phyloP scores from a whole-genome alignment of 2,888 invertebrate species.

The Hypercompe scribonia region DNA sequence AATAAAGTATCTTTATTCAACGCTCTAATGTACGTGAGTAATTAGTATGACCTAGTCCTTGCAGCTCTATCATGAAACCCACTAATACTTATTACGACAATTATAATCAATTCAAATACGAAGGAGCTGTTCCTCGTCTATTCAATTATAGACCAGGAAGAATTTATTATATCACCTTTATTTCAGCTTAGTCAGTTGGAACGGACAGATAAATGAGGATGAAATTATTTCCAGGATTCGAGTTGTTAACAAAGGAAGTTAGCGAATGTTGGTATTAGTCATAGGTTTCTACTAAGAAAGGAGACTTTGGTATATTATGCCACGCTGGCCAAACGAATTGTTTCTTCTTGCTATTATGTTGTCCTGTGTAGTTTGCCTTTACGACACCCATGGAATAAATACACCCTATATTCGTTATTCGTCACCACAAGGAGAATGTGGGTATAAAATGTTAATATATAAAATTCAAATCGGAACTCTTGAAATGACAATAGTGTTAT shows the following conservation, averaged over 20 bases:
- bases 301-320: too few relatives aligned
- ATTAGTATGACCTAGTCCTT: constrained; percentile 5
- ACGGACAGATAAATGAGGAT: background rate
- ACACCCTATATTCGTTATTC: too few relatives aligned
- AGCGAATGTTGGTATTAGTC: background rate
- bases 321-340: background rate
- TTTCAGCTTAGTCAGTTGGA: background rate
- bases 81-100: constrained; percentile 36
- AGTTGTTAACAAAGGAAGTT: background rate
- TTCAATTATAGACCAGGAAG: background rate
- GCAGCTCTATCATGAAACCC: constrained; percentile 23
- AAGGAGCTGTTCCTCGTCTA: background rate
- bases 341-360: too few relatives aligned
- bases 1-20: background rate
- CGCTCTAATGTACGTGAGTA: background rate
- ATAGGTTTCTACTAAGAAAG: too few relatives aligned
- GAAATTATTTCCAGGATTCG: background rate
- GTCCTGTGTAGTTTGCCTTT: too few relatives aligned
- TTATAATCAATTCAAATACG: background rate
- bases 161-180: background rate
- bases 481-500: too few relatives aligned
- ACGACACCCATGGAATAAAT: too few relatives aligned
- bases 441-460: too few relatives aligned
- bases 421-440: too few relatives aligned
- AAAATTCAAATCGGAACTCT: too few relatives aligned